Evolutionary conservation across 2,888 invertebrate genomes (phyloP).

Genomic region (Melinaea menophilus): DNA sequence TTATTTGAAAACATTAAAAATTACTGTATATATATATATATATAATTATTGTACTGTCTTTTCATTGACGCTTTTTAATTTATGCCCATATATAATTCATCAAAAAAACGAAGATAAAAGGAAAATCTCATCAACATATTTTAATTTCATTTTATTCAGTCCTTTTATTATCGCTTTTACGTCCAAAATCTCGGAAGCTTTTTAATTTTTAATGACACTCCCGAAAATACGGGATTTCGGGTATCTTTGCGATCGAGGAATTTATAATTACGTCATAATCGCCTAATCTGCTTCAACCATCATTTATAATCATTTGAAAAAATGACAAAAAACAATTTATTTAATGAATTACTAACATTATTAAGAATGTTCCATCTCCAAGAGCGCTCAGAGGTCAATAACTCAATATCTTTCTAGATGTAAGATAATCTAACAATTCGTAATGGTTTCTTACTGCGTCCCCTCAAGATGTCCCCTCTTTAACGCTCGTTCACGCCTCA

Average conservation of each 20-base stretch:
- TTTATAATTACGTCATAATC: conserved; percentile 3
- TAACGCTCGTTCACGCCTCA: conserved; percentile 3
- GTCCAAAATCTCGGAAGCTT: not conserved
- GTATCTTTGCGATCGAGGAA: not conserved
- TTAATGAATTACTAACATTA: not conserved
- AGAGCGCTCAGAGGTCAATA: not conserved
- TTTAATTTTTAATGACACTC: conserved; percentile 3
- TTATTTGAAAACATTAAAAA: too few species aligned
- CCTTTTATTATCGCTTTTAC: not conserved
- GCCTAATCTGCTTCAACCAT: conserved; percentile 2
- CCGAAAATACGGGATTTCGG: not conserved
- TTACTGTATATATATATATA: too few species aligned
- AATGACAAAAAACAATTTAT: not conserved
- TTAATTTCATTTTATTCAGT: not conserved
- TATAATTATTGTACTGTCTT: not conserved
- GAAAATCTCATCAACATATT: conserved; percentile 1
- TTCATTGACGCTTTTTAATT: not conserved
- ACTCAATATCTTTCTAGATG: not conserved
- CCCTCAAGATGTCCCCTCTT: not conserved
- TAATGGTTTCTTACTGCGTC: not conserved
- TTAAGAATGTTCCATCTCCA: not conserved
- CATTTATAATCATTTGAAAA: not conserved
- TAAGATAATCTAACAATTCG: not conserved
- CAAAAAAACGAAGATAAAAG: not conserved
- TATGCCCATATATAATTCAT: not conserved